Base-by-base conservation (phyloP, 2,797 vertebrate genomes). In the Geotrypetes seraphini region DNA sequence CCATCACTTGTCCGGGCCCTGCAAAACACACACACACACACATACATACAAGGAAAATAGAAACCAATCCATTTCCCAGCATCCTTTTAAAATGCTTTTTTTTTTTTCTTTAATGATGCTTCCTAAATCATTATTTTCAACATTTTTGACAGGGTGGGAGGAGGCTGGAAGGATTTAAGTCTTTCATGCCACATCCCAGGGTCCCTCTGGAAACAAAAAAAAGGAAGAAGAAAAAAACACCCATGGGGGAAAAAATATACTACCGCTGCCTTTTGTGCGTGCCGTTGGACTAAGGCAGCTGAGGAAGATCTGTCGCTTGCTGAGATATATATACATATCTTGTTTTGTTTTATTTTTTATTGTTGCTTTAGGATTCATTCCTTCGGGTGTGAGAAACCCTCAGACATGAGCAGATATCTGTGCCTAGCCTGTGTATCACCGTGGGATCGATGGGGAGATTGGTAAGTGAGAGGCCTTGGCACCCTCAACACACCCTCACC, bases 191-290 rank as follows among this genome's bases (percentile, higher is more conserved):
- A 46, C 45, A 39, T 60, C 57, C 51, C 18, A 43, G 62, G 51
- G 56, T 53, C 59, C 33, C 35, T 49, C 52, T 43, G 43, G 41
- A 55, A 53, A 46, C 49, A 52, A 44, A 44, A 22, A 22, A 33
- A 50, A 52, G 52, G 47, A 57, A 62, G 25, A 13, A 18, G 12
- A 22, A 24, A 12, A 17, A 27, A 30, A 34, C 36, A 47, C 35
- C 31, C 16, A n/a, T n/a, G 19, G 14, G 16, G 24, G 22, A 31
- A 36, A 31, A 6, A 11, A 18, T 26, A 36, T 27, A 43, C 31
- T 33, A 42, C 25, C 4, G 13, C 16, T 14, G 19, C 12, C 29
- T 22, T 12, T 4, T 16, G 12, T 5, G 27, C 37, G 11, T 16
- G 15, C 26, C 22, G 3, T 19, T 19, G 22, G 12, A 25, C 34